Evolutionary conservation across 2,888 invertebrate species (phyloP).

Genomic region (Mesochorus sp.): DNA sequence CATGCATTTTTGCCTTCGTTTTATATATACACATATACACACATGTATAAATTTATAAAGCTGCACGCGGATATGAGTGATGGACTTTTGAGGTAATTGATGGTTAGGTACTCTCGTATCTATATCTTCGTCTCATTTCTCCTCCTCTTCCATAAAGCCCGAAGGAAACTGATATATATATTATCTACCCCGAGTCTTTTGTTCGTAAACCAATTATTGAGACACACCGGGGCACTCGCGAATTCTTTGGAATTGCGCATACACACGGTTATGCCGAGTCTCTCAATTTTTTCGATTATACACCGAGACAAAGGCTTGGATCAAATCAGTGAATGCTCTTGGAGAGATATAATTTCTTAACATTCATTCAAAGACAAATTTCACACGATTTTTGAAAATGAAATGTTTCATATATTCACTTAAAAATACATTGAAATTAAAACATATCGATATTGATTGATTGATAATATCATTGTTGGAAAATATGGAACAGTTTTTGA

Average conservation of each 20-base stretch:
- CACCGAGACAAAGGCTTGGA: no score
- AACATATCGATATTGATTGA: no score
- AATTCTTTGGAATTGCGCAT: conserved; percentile 28
- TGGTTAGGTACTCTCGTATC: conserved; percentile 51
- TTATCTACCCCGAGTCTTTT: conserved; percentile 36
- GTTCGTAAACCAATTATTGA: conserved; percentile 56
- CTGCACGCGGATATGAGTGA: conserved; percentile 57
- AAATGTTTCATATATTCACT: no score
- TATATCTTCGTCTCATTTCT: conserved; percentile 34
- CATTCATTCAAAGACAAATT: no score
- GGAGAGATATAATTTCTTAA: no score
- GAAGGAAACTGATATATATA: conserved; percentile 23
- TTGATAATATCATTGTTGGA: no score
- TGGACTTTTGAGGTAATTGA: conserved; percentile 62
- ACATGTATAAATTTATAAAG: conserved; percentile 15
- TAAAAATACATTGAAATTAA: no score
- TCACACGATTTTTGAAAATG: no score
- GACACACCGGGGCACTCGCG: conserved; percentile 20
- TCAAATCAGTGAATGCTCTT: no score
- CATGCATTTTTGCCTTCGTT: conserved; percentile 15
- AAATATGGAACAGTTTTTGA: no score
- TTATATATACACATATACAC: conserved; percentile 10
- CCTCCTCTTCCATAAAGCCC: conserved; percentile 7
- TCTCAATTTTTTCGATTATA: neutral
- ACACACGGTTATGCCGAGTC: neutral